Evolutionary conservation across 2,113 vertebrate species (phyloP).

Genomic region (Catagonus wagneri): DNA sequence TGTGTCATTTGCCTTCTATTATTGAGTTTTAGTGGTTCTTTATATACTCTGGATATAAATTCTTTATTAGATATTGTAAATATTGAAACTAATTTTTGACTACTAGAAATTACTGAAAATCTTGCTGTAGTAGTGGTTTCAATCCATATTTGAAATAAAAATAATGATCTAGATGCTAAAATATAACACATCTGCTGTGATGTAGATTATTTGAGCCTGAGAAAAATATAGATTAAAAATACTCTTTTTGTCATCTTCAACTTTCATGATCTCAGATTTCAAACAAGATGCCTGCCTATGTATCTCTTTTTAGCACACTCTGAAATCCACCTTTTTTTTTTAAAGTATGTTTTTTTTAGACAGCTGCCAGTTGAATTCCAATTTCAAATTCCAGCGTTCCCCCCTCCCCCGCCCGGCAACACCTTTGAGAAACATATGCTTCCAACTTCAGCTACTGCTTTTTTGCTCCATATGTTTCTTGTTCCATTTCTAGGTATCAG

Average conservation of each 20-base stretch:
- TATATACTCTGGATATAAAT: background rate
- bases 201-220: conserved; percentile 16
- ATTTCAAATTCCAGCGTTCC: conserved; percentile 58
- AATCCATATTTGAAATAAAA: background rate
- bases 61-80: background rate
- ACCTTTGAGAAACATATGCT: conserved; percentile 31
- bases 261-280: conserved; percentile 38
- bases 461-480: conserved; percentile 67
- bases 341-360: conserved; percentile 6
- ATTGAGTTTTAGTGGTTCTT: conserved; percentile 24
- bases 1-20: background rate
- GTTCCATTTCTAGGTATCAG: conserved; percentile 68
- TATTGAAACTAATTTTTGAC: conserved; percentile 21
- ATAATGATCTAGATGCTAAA: conserved; percentile 2
- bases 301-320: conserved; percentile 14
- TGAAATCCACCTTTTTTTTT: background rate
- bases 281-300: background rate
- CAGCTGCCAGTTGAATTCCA: conserved; percentile 60
- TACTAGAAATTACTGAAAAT: conserved; percentile 1
- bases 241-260: conserved; percentile 36
- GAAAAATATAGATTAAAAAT: conserved; percentile 55
- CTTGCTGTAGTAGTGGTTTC: background rate
- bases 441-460: conserved; percentile 50
- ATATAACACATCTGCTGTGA: background rate
- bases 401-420: conserved; percentile 52